Evolutionary conservation across 1,140 invertebrate species (phyloP), one percentile per base, ranked within the genome.

Genomic region (Colletes gigas): DNA sequence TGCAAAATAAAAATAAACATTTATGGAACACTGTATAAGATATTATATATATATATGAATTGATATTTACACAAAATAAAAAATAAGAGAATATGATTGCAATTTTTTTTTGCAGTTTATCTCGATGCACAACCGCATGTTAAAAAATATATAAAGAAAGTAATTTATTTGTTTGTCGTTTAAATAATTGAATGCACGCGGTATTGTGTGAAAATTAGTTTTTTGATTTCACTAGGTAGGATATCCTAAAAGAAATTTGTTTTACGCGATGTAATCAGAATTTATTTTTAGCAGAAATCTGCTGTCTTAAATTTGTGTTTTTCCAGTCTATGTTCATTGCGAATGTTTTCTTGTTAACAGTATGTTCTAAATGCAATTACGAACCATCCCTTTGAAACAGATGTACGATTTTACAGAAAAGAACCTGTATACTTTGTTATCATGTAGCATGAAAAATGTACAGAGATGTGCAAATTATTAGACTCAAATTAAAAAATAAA

Each of bases 201-300:
- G n/a, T 7, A 19, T n/a, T 0, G 47, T 47, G 44, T 50, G n/a
- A 60, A 39, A 54, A 71, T 57, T 44, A 19, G 19, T 7, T 47
- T 47, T 17, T 15, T 21, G 4, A 15, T 65, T 75, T 60, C 41
- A 19, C 54, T 70, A 78, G 73, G 44, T 70, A 63, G 65, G 59
- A 57, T 77, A 39, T 72, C 59, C 50, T 65, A 75, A 81, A 67
- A 63, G 66, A 78, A 83, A 44, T 63, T 30, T 50, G 50, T 66
- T 69, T 59, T 60, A 87, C 50, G 21, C 47, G 69, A 62, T 74
- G 50, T 75, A 83, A 72, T 71, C 55, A 69, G 52, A 86, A 83
- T 87, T 87, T 86, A 83, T 86, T 85, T 67, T 81, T 67, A 47
- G 66, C 73, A 85, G 71, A 60, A 71, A 67, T 54, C 62, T 17